Conservation (phyloP, 2,797 vertebrate species). For the Clamator glandarius region DNA sequence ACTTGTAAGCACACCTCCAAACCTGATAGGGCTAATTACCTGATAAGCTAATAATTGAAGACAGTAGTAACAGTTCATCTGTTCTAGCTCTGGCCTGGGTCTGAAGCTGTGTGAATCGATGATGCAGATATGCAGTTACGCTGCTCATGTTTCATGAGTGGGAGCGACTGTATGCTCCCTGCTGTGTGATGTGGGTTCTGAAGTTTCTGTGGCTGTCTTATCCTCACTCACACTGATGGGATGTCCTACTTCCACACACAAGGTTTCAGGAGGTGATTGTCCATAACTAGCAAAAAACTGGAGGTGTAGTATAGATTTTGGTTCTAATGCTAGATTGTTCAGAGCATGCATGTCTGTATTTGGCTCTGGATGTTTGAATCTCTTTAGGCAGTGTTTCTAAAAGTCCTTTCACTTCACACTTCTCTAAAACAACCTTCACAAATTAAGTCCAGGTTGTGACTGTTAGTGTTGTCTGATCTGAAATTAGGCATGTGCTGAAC, state of each 20-base stretch:
- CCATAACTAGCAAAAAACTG: background rate
- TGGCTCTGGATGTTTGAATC: background rate
- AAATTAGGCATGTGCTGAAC: background rate
- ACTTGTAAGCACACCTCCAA: background rate
- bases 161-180: background rate
- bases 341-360: background rate
- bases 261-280: background rate
- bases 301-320: background rate
- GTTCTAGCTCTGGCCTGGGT: background rate
- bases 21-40: background rate
- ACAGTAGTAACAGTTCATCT: background rate
- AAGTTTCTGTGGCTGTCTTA: background rate
- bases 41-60: background rate
- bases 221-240: background rate
- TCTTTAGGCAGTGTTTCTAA: background rate
- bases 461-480: background rate
- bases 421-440: background rate
- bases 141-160: background rate
- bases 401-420: background rate
- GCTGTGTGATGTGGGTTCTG: background rate
- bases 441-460: background rate
- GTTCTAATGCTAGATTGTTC: background rate
- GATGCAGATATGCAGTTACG: background rate
- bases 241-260: background rate
- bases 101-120: background rate